Evolutionary conservation across 2,888 invertebrate species (phyloP), one percentile per base, ranked within the genome.

Genomic region (Orchestes rusci): DNA sequence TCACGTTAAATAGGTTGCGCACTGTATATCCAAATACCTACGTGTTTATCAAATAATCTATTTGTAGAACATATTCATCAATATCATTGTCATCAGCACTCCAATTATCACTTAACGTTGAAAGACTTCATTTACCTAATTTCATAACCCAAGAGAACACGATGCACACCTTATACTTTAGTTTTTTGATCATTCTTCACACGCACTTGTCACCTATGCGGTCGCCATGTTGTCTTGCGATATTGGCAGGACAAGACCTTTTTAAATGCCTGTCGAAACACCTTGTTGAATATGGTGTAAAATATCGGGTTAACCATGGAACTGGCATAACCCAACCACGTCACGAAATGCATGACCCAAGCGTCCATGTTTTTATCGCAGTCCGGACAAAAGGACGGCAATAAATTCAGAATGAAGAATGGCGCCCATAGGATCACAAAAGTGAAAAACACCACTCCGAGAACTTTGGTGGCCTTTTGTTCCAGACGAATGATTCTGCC

Each of bases 361-460:
- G 75, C 78, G 39, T 85, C 77, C 38, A 87, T 79, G 44, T 80
- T 73, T 28, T 77, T 75, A 59, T 87, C 87, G 61, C 91, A 92
- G 53, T 83, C 77, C 5, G 79, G 77, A 60, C 92, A 93, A 5
- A 92, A 75, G 0, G 85, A 86, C 10, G 89, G 85, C 52, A 92
- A 71, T 62, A 94, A 75, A 63, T 94, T 94, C 8, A 91, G 73
- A 4, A 90, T 84, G 67, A 94, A 94, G 70, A 94, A 94, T 8
- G 94, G 94, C n/a, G 92, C 87, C 93, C 94, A 94, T 27, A 93
- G 76, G 33, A 93, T 82, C 18, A 93, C 92, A 65, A 94, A 94
- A 0, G 91, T 91, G 68, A 91, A 91, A 71, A 94, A 94, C 2
- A 94, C 92, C 1, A 94, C 88, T 2, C 93, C 93, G 15, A 94